A percentile compares a stretch with the other conserved stretches of the same genome.
Conservation (phyloP, 92 coral and sea anemone genomes). For the Siderastrea siderea region DNA sequence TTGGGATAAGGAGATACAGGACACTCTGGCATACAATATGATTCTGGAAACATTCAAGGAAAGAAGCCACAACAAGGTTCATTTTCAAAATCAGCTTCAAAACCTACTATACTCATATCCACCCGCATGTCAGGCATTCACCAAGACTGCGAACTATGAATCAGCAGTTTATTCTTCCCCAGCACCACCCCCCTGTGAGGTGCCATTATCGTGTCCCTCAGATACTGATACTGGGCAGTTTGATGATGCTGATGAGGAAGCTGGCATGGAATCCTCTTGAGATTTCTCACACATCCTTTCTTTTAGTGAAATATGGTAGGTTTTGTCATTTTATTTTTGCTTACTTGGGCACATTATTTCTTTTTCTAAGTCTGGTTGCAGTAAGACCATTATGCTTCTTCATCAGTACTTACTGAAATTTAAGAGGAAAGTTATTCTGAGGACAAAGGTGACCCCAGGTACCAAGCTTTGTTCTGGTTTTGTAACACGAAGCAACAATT, state of each 20-base stretch:
- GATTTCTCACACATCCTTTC: not conserved
- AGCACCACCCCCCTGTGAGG: not conserved
- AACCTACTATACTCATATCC: conserved; percentile 72
- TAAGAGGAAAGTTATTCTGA: too few relatives aligned
- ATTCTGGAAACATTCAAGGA: conserved; percentile 32
- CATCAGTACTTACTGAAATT: too few relatives aligned
- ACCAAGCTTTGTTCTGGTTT: too few relatives aligned
- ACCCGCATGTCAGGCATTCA: conserved; percentile 86
- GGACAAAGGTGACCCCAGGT: too few relatives aligned
- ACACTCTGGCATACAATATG: conserved; percentile 38
- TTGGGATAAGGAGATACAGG: conserved; percentile 87
- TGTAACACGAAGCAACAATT: too few relatives aligned
- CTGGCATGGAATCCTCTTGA: not conserved
- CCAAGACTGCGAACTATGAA: conserved; percentile 83
- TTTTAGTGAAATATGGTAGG: not conserved
- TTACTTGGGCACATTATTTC: not conserved
- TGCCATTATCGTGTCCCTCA: not conserved
- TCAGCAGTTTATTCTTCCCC: conserved; percentile 61
- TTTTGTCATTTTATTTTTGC: not conserved
- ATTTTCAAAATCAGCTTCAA: conserved; percentile 71
- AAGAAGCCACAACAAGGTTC: conserved; percentile 37
- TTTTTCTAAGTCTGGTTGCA: too few relatives aligned
- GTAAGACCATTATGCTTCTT: too few relatives aligned
- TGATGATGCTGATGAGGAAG: conserved; percentile 78
- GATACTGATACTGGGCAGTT: conserved; percentile 60